Evolutionary conservation across 2,888 invertebrate genomes (phyloP).

Genomic region (Branchellion lobata): DNA sequence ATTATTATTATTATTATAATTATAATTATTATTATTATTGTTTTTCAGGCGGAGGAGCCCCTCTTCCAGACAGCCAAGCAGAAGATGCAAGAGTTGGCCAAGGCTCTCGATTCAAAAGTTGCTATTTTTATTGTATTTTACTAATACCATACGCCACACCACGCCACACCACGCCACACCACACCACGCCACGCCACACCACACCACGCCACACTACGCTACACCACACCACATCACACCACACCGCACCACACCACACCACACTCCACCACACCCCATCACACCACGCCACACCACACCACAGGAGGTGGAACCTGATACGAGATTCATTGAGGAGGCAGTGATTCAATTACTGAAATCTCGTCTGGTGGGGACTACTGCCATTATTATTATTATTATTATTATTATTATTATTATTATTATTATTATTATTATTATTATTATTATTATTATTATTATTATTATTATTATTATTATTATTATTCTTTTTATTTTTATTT

Average conservation of each 20-base stretch:
- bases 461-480: too few species aligned
- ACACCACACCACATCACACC: neutral
- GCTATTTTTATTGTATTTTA: too few species aligned
- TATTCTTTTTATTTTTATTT: too few species aligned
- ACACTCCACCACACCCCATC: neutral
- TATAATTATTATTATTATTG: slow-evolving; percentile 9
- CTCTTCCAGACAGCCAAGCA: slow-evolving; percentile 67
- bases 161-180: neutral
- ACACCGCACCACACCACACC: too few species aligned
- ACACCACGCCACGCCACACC: neutral
- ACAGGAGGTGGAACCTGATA: slow-evolving; percentile 59
- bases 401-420: neutral
- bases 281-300: neutral
- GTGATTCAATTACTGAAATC: slow-evolving; percentile 70
- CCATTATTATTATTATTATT: neutral
- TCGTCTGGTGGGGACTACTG: slow-evolving; percentile 54
- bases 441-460: too few species aligned
- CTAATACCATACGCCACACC: too few species aligned
- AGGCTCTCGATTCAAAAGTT: too few species aligned
- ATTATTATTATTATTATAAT: neutral
- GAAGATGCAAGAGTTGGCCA: slow-evolving; percentile 71
- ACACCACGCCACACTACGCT: neutral
- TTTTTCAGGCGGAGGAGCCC: slow-evolving; percentile 67
- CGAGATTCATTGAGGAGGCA: slow-evolving; percentile 70
- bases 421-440: too few species aligned